These are phyloP conservation scores for Squalus acanthias DNA, from an alignment of 2,797 vertebrate species.

Conservation along the genomic window DNA sequence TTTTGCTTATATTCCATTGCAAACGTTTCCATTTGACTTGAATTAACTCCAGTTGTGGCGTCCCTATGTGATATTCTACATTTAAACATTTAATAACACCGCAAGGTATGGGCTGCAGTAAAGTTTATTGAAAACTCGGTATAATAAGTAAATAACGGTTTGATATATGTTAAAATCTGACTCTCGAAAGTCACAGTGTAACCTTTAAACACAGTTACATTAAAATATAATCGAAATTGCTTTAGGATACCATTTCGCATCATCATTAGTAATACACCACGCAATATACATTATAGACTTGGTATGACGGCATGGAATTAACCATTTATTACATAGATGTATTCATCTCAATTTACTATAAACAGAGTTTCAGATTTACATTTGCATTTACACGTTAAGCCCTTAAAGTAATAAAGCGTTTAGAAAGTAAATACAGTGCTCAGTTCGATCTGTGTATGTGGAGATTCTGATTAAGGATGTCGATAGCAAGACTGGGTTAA, in stretches of 20 bases:
- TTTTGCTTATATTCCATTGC: background rate
- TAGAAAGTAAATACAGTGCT: background rate
- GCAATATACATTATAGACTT: background rate
- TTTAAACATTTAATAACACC: background rate
- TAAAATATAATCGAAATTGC: background rate
- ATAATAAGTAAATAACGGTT: background rate
- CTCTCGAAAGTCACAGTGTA: background rate
- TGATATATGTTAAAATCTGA: background rate
- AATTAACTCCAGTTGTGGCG: background rate
- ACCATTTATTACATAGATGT: background rate
- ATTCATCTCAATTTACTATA: background rate
- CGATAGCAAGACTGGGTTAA: background rate
- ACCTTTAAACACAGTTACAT: background rate
- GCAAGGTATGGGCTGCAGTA: background rate
- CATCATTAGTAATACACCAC: background rate
- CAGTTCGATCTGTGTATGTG: background rate
- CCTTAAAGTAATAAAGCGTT: background rate
- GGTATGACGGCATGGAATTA: background rate
- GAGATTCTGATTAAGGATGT: background rate
- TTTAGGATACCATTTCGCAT: background rate
- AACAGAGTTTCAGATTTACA: background rate
- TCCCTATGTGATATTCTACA: background rate
- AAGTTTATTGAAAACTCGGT: background rate
- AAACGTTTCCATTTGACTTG: background rate
- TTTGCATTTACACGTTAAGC: background rate